Evolutionary conservation across 2,888 invertebrate genomes (phyloP), one percentile per base, ranked within the genome.

Genomic region (Anoncus sp.): DNA sequence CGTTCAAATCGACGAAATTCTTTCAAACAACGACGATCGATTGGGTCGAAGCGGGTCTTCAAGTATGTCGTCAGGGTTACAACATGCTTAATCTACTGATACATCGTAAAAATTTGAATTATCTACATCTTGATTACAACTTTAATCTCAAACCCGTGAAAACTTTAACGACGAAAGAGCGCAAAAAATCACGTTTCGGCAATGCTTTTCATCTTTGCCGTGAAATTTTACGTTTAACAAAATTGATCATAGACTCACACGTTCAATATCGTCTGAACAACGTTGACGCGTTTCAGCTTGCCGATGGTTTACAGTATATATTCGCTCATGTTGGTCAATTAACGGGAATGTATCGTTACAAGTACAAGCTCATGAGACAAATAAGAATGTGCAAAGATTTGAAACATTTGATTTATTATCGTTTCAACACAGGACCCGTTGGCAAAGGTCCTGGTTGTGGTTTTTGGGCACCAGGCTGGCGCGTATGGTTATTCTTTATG

Each of bases 381-480:
- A 99, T 99, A 85, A 93, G 99, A 63, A 99, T 99, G 99, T 99
- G 99, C 94, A 99, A 99, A 92, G 99, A 99, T 92, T 93, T 99
- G 85, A 99, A 99, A 90, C 99, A 99, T 94, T 93, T 99, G 83
- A 98, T 99, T 86, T 99, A 99, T 92, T 99, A 99, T 92, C 94
- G 99, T 79, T 99, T 99, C 91, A 99, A 99, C 91, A 99, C 99
- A 62, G 99, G 99, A 62, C 98, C 98, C 1, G 99, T 99, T 16
- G 98, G 99, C 1, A 99, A 99, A 92, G 99, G 99, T 3, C 99
- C 99, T 0, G 99, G 99, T 0, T 99, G 98, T 92, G 99, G 99
- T 20, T 95, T 99, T 91, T 99, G 99, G 99, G 98, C 99, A 0
- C 98, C 99, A 0, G 99, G 99, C 0, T 99, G 99, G 99, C 94